Conservation (phyloP, 2,888 invertebrate genomes). For the Thelaira solivaga region DNA sequence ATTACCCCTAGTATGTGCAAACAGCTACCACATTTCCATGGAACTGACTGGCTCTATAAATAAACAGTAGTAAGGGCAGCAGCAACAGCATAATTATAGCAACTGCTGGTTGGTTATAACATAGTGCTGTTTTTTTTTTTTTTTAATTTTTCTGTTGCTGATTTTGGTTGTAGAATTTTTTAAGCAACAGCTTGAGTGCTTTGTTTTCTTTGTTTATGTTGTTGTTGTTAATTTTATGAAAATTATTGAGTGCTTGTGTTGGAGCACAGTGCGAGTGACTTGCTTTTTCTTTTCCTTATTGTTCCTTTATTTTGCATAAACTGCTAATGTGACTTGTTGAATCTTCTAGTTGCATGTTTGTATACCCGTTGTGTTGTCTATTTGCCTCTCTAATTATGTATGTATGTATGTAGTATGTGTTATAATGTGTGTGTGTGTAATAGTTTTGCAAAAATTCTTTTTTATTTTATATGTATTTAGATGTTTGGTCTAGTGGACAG, state of each 20-base stretch:
- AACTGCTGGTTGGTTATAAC: too few relatives aligned
- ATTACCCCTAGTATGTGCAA: too few relatives aligned
- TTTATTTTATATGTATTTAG: slow-evolving; percentile 20
- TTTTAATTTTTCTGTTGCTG: neutral
- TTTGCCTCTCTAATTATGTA: neutral
- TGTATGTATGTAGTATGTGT: neutral
- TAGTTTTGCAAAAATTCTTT: slow-evolving; percentile 19
- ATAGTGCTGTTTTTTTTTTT: slow-evolving; percentile 5
- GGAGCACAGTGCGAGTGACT: slow-evolving; percentile 38
- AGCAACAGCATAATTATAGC: neutral
- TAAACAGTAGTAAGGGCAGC: neutral
- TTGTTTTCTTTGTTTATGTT: slow-evolving; percentile 7
- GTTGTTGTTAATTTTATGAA: neutral
- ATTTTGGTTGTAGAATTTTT: slow-evolving; percentile 15
- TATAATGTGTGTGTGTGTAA: neutral
- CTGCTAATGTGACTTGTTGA: slow-evolving; percentile 60
- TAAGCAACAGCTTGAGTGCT: slow-evolving; percentile 38
- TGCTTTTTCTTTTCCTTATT: neutral
- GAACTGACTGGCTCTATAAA: too few relatives aligned
- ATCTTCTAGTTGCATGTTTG: slow-evolving; percentile 4
- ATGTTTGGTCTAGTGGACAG: slow-evolving; percentile 39
- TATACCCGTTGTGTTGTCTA: neutral
- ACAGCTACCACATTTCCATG: too few relatives aligned
- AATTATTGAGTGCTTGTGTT: slow-evolving; percentile 37
- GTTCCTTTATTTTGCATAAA: slow-evolving; percentile 40